A percentile compares a stretch with the other conserved stretches of the same genome.
These are phyloP conservation scores for Eulemur coronatus DNA, from an alignment of 2,797 vertebrate species.

Conservation along the genomic window DNA sequence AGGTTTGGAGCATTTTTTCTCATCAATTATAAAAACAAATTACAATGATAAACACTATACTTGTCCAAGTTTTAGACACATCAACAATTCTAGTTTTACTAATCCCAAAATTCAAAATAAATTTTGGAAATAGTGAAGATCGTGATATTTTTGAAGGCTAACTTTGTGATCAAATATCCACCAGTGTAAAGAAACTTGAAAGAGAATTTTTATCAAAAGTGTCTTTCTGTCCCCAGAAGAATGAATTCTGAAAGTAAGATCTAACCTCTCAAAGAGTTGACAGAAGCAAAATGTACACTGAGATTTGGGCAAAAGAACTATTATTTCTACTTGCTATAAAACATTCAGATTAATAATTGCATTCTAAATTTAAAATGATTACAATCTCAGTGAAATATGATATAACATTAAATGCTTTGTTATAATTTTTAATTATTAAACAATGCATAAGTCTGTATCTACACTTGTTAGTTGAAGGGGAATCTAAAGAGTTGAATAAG, in stretches of 20 bases:
- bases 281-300: background rate
- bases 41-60: background rate
- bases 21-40: background rate
- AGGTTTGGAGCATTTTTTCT: background rate
- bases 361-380: background rate
- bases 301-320: background rate
- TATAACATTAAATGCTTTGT: background rate
- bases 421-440: background rate
- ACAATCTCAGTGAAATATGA: background rate
- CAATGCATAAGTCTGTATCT: background rate
- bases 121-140: background rate
- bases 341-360: background rate
- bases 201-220: slow-evolving; percentile 3
- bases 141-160: background rate
- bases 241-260: background rate
- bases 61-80: background rate
- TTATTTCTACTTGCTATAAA: background rate
- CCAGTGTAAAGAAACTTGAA: background rate
- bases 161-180: background rate
- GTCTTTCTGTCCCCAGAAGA: background rate
- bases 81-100: background rate
- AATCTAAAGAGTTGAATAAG: background rate
- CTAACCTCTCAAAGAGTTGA: background rate
- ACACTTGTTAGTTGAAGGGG: background rate
- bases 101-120: background rate